phyloP scores from a whole-genome alignment of 2,888 invertebrate species.

The Rapana venosa region DNA sequence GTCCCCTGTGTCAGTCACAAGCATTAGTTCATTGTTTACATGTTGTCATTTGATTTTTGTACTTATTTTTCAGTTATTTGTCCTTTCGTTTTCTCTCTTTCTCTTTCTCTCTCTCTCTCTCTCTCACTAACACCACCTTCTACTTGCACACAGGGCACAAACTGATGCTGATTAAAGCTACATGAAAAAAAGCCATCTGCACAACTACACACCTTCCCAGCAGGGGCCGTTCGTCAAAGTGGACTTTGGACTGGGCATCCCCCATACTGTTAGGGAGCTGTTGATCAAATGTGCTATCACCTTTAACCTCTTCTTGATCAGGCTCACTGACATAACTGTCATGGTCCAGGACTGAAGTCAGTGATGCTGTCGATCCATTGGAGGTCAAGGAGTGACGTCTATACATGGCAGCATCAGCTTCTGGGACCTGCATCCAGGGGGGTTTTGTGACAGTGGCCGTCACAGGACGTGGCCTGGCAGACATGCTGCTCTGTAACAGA shows the following conservation, averaged over 20 bases:
- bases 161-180: too few relatives aligned
- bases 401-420: slow-evolving; percentile 57
- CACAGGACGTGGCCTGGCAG: slow-evolving; percentile 73
- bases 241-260: slow-evolving; percentile 21
- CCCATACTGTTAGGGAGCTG: background rate
- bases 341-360: slow-evolving; percentile 74
- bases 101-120: too few relatives aligned
- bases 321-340: slow-evolving; percentile 70
- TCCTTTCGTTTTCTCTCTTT: too few relatives aligned
- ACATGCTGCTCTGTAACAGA: slow-evolving; percentile 53
- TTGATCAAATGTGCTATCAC: background rate
- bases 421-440: slow-evolving; percentile 68
- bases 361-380: slow-evolving; percentile 72
- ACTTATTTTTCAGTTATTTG: too few relatives aligned
- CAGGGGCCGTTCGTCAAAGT: background rate
- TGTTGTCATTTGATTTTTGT: too few relatives aligned
- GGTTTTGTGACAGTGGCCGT: slow-evolving; percentile 75
- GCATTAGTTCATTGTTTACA: too few relatives aligned
- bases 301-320: slow-evolving; percentile 60
- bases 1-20: too few relatives aligned
- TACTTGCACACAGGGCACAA: too few relatives aligned
- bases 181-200: too few relatives aligned
- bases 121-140: too few relatives aligned
- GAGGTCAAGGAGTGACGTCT: slow-evolving; percentile 67
- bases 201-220: slow-evolving; percentile 1